Base-by-base conservation (phyloP, 2,888 invertebrate species). In the Heliconius erato region DNA sequence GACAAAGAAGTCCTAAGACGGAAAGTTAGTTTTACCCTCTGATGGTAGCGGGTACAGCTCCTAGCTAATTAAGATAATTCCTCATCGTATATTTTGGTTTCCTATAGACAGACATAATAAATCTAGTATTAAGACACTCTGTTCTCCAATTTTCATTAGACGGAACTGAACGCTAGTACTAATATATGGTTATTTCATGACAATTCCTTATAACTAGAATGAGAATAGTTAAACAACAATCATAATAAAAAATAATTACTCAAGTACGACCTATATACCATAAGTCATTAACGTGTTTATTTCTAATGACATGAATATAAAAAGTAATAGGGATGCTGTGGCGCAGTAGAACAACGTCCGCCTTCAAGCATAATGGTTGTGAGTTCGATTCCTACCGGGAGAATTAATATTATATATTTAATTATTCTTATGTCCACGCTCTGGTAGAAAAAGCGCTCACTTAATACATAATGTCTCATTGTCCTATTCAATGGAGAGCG, bases 1-100 rank as follows among this genome's bases (percentile, higher is more conserved):
- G 91, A 1, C 92, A 89, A 78, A 89, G 94, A 84, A 94, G 82
- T 79, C 93, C 93, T 0, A 95, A 94, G 85, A 92, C 91, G 65
- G 94, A 94, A 79, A 77, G 83, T 80, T 82, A 28, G 79, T 82
- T 74, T 68, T 71, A 49, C 44, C 32, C 28, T 4, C 14, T 14
- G 28, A 26, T 28, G 5, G 67, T 67, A 7, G 28, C 16, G 28
- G 7, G 65, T 65, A 26, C 26, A 65, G 26, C 16, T 67, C 28
- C 67, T 28, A 16, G 7, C 67, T 28, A 19, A 54, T 54, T 54
- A 63, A n/a, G n/a, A 63, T 59, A 23, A n/a, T 63, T n/a, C 11
- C 4, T 63, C 63, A 3, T n/a, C 19, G 7, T 54, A 54, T 19
- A 6, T 54, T 54, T n/a, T 63, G n/a, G 1, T 63, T 63, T 63